Evolutionary conservation across 2,888 invertebrate species (phyloP).

Genomic region (Thymelicus sylvestris): DNA sequence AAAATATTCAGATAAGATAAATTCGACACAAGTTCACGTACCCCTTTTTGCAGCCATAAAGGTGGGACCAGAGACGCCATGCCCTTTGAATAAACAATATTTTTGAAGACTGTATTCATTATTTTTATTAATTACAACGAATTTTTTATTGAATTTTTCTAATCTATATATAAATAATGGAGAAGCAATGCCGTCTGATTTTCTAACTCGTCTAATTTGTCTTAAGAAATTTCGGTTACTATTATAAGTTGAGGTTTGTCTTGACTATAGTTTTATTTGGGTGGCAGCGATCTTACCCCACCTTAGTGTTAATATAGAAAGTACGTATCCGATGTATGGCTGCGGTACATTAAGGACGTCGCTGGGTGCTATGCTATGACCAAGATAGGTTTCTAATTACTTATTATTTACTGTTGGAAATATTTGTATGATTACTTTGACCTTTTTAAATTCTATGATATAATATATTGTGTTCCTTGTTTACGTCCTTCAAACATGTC

Average conservation of each 20-base stretch:
- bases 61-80: slow-evolving; percentile 35
- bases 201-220: slow-evolving; percentile 14
- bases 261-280: neutral
- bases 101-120: slow-evolving; percentile 13
- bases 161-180: slow-evolving; percentile 12
- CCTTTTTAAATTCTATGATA: slow-evolving; percentile 24
- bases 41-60: slow-evolving; percentile 21
- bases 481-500: slow-evolving; percentile 43
- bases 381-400: slow-evolving; percentile 60
- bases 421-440: slow-evolving; percentile 34
- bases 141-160: slow-evolving; percentile 14
- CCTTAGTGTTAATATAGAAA: slow-evolving; percentile 16
- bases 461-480: slow-evolving; percentile 20
- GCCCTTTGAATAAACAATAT: slow-evolving; percentile 12
- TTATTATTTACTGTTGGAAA: slow-evolving; percentile 10
- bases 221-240: slow-evolving; percentile 7
- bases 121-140: slow-evolving; percentile 6
- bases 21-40: slow-evolving; percentile 12
- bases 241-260: slow-evolving; percentile 3
- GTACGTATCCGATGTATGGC: slow-evolving; percentile 39
- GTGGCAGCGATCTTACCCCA: slow-evolving; percentile 25
- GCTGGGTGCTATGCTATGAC: slow-evolving; percentile 76
- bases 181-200: slow-evolving; percentile 20
- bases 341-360: slow-evolving; percentile 49
- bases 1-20: slow-evolving; percentile 23